Percentiles rank a stretch among this genome's conserved stretches.
Evolutionary conservation across 2,113 vertebrate species (phyloP).

Genomic region (Periophthalmodon schlosseri): DNA sequence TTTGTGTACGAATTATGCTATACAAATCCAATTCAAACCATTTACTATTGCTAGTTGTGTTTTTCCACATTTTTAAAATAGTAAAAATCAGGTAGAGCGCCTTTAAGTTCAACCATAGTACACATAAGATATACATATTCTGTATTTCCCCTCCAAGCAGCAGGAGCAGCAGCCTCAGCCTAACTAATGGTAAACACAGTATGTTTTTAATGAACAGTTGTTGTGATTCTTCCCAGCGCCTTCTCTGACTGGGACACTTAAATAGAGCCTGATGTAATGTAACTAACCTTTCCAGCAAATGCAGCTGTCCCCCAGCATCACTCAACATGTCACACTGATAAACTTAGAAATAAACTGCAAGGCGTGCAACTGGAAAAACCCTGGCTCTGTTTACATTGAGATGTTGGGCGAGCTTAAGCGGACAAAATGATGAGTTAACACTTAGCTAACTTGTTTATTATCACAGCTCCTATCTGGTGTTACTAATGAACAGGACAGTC

Average conservation of each 20-base stretch:
- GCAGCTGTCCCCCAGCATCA: constrained; percentile 45
- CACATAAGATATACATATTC: constrained; percentile 9
- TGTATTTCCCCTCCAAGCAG: constrained; percentile 2
- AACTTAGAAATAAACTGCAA: constrained; percentile 3
- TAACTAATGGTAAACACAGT: constrained; percentile 32
- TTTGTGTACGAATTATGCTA: too few relatives aligned
- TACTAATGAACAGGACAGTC: constrained; percentile 7
- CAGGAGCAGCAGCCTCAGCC: background rate
- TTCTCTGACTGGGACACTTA: constrained; percentile 16
- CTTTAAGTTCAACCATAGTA: background rate
- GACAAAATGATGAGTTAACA: background rate
- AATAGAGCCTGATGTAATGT: constrained; percentile 58
- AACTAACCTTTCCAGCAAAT: constrained; percentile 17
- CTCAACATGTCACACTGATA: constrained; percentile 21
- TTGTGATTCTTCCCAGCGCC: constrained; percentile 17
- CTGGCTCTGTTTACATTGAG: background rate
- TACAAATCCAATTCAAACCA: too few relatives aligned
- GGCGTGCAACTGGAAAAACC: constrained; percentile 6
- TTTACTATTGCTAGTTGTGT: too few relatives aligned
- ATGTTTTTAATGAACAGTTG: constrained; percentile 42
- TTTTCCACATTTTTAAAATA: too few relatives aligned
- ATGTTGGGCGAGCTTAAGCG: background rate
- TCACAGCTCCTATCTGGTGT: background rate
- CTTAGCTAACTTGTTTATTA: background rate
- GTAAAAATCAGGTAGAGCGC: background rate